Conservation (phyloP, 2,888 invertebrate species). For the Artemia sinica region DNA sequence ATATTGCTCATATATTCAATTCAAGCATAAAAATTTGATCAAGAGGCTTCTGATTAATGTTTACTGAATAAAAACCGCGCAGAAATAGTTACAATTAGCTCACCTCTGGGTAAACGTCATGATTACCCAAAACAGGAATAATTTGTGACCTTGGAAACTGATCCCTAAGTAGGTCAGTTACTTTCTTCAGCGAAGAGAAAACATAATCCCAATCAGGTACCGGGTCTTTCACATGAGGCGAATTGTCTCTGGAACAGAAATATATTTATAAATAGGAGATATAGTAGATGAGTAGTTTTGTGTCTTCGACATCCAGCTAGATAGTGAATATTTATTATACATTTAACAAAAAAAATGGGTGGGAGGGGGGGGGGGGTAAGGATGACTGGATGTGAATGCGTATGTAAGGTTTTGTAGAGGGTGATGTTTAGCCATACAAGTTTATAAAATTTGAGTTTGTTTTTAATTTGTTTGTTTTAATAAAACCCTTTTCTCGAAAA, state of each 20-base stretch:
- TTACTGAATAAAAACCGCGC: too few relatives aligned
- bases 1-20: too few relatives aligned
- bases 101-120: slow-evolving; percentile 20
- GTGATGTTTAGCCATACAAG: too few relatives aligned
- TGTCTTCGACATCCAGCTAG: background rate
- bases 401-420: too few relatives aligned
- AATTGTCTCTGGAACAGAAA: slow-evolving; percentile 19
- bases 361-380: too few relatives aligned
- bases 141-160: slow-evolving; percentile 21
- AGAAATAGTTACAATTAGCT: background rate
- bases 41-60: too few relatives aligned
- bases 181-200: slow-evolving; percentile 21
- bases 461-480: too few relatives aligned
- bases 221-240: slow-evolving; percentile 22
- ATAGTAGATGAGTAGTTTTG: background rate
- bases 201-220: slow-evolving; percentile 21
- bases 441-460: too few relatives aligned
- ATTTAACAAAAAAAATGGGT: background rate
- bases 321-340: background rate
- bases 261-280: background rate
- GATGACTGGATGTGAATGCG: too few relatives aligned
- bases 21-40: too few relatives aligned
- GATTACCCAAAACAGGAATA: slow-evolving; percentile 21
- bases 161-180: slow-evolving; percentile 17
- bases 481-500: too few relatives aligned